These are phyloP conservation scores for Tiaroga cobitis DNA, from an alignment of 2,797 vertebrate species.

Conservation along the genomic window DNA sequence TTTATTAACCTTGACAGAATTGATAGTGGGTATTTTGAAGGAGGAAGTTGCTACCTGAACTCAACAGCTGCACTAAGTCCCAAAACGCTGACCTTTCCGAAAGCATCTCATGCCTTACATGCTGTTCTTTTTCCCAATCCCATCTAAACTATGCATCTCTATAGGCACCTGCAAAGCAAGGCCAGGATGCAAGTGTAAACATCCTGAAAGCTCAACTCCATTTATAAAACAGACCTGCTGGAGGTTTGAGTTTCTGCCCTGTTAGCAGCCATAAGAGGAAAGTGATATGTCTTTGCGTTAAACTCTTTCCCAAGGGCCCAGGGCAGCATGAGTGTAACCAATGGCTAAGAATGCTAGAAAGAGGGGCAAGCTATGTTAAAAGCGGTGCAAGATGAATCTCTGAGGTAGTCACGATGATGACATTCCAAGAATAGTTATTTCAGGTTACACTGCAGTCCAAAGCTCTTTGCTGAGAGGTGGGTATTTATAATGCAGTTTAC, in stretches of 20 bases:
- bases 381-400: slow-evolving; percentile 54
- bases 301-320: slow-evolving; percentile 44
- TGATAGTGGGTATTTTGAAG: slow-evolving; percentile 12
- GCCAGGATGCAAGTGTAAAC: slow-evolving; percentile 36
- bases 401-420: slow-evolving; percentile 28
- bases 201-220: slow-evolving; percentile 43
- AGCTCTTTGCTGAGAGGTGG: neutral
- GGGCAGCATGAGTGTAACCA: slow-evolving; percentile 54
- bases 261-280: slow-evolving; percentile 55
- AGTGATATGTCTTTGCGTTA: slow-evolving; percentile 56
- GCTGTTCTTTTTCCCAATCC: slow-evolving; percentile 21
- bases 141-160: slow-evolving; percentile 23
- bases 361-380: slow-evolving; percentile 60
- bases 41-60: neutral
- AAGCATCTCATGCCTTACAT: neutral
- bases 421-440: slow-evolving; percentile 40
- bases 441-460: slow-evolving; percentile 9
- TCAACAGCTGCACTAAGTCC: slow-evolving; percentile 20
- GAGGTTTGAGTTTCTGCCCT: slow-evolving; percentile 56
- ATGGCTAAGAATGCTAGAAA: slow-evolving; percentile 50
- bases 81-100: slow-evolving; percentile 39
- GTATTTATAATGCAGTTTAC: slow-evolving; percentile 21
- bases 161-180: slow-evolving; percentile 53
- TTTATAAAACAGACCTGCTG: slow-evolving; percentile 59
- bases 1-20: slow-evolving; percentile 8